These are phyloP conservation scores for Microctenopoma lineatum DNA, from an alignment of 2,797 vertebrate genomes.

Conservation along the genomic window DNA sequence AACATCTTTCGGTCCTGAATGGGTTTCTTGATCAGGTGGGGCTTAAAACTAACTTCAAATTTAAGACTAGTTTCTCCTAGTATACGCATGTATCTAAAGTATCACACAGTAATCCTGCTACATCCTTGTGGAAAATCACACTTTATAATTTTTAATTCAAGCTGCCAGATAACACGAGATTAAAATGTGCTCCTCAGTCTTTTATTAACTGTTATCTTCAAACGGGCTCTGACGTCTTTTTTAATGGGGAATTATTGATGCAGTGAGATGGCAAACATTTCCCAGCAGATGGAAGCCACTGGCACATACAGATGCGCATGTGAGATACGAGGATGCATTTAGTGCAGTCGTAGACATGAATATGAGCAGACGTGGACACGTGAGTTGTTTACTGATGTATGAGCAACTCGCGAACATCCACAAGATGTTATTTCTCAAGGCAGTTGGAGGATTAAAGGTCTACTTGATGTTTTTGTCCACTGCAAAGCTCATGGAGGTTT, in stretches of 20 bases:
- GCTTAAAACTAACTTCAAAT: neutral
- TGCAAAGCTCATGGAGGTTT: neutral
- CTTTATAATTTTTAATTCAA: neutral
- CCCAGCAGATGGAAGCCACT: slow-evolving; percentile 18
- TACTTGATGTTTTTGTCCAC: too few species aligned
- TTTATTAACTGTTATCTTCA: neutral
- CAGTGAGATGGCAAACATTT: slow-evolving; percentile 10
- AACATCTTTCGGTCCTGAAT: slow-evolving; percentile 88
- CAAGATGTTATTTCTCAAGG: slow-evolving; percentile 14
- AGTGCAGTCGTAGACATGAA: slow-evolving; percentile 53
- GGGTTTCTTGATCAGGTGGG: slow-evolving; percentile 94
- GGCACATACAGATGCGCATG: slow-evolving; percentile 33
- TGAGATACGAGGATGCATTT: slow-evolving; percentile 32
- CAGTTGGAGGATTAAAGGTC: neutral
- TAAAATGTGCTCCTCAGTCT: neutral
- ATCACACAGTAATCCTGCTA: neutral
- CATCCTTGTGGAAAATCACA: neutral
- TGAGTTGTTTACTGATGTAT: slow-evolving; percentile 55
- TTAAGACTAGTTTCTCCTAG: neutral
- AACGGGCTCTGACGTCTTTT: neutral
- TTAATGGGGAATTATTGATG: slow-evolving; percentile 27
- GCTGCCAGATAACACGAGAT: neutral
- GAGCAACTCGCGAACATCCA: slow-evolving; percentile 36
- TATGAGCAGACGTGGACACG: slow-evolving; percentile 32
- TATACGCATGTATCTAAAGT: neutral